A percentile compares a stretch with the other conserved stretches of the same genome.
Evolutionary conservation across 2,888 invertebrate species (phyloP).

Genomic region (Malacosoma neustria): DNA sequence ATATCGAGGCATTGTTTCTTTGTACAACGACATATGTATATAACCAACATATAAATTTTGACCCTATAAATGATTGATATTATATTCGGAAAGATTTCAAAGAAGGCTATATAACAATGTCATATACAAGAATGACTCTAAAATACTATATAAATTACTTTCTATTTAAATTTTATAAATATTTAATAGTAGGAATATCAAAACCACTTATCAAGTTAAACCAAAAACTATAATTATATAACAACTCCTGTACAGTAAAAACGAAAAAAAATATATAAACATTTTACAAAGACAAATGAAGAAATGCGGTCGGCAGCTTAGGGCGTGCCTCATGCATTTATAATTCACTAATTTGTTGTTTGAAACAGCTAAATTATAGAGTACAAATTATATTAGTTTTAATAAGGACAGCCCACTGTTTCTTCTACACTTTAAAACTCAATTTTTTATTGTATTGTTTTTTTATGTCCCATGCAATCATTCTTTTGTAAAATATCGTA

Average conservation of each 20-base stretch:
- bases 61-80: too few species aligned
- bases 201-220: slow-evolving; percentile 19
- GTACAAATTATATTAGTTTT: slow-evolving; percentile 69
- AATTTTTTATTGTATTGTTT: neutral
- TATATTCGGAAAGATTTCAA: too few species aligned
- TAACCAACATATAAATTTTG: too few species aligned
- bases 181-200: slow-evolving; percentile 15
- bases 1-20: too few species aligned
- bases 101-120: too few species aligned
- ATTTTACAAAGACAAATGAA: slow-evolving; percentile 57
- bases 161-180: neutral
- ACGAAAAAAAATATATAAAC: slow-evolving; percentile 32
- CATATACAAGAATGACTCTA: too few species aligned
- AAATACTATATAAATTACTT: neutral
- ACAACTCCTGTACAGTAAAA: slow-evolving; percentile 34
- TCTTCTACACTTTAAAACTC: slow-evolving; percentile 32
- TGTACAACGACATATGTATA: too few species aligned
- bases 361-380: slow-evolving; percentile 60
- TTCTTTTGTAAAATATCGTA: too few species aligned
- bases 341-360: slow-evolving; percentile 71
- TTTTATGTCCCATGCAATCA: too few species aligned
- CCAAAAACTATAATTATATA: slow-evolving; percentile 53
- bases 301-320: slow-evolving; percentile 42
- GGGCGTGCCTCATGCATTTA: slow-evolving; percentile 64
- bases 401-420: slow-evolving; percentile 51